Evolutionary conservation across 2,888 invertebrate species (phyloP).

Genomic region (Notocelia uddmanniana): DNA sequence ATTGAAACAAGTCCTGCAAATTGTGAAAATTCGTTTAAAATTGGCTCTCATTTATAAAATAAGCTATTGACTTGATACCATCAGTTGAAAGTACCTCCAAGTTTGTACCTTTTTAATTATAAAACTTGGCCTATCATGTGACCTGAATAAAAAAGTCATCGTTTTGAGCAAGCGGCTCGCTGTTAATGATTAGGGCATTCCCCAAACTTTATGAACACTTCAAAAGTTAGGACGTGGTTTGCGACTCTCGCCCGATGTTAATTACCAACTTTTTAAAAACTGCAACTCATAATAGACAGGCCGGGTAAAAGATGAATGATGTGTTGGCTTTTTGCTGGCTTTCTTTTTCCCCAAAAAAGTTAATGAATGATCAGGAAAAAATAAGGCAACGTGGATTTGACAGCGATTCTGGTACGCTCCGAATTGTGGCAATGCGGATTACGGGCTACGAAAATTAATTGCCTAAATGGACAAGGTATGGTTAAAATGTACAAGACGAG

Average conservation of each 20-base stretch:
- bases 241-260: conserved; percentile 75
- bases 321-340: conserved; percentile 69
- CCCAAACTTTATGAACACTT: conserved; percentile 77
- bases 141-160: conserved; percentile 55
- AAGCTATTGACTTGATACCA: conserved; percentile 35
- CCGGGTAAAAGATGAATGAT: conserved; percentile 82
- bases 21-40: conserved; percentile 17
- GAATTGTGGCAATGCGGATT: conserved; percentile 36
- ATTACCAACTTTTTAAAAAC: conserved; percentile 83
- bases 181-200: conserved; percentile 81
- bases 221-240: conserved; percentile 75
- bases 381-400: conserved; percentile 62
- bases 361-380: conserved; percentile 60
- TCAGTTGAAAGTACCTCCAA: conserved; percentile 32
- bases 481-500: conserved; percentile 39
- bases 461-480: conserved; percentile 38
- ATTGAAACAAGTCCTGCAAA: background rate
- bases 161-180: conserved; percentile 59
- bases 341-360: conserved; percentile 61
- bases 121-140: conserved; percentile 60
- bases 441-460: conserved; percentile 35
- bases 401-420: conserved; percentile 43
- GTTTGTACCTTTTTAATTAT: conserved; percentile 57
- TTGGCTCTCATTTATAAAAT: conserved; percentile 22
- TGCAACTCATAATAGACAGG: conserved; percentile 85